Conservation (phyloP, 2,797 vertebrate genomes). For the Acrocephalus scirpaceus region DNA sequence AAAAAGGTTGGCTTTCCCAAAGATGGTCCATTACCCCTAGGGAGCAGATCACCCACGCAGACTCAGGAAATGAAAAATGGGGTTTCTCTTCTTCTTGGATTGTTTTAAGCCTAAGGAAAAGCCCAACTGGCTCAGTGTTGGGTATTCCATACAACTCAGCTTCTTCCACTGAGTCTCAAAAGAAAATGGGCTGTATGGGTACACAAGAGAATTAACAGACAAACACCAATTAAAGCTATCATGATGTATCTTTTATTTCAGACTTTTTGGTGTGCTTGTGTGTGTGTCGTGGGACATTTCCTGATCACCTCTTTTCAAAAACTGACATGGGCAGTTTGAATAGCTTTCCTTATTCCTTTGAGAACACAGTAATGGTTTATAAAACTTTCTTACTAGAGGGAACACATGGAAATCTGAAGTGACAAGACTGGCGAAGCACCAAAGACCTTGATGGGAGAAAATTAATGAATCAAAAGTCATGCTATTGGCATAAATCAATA, state of each 20-base stretch:
- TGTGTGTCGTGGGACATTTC: background rate
- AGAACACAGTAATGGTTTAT: background rate
- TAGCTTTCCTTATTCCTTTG: background rate
- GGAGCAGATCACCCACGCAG: background rate
- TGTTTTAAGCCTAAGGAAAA: background rate
- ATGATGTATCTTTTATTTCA: background rate
- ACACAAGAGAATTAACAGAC: background rate
- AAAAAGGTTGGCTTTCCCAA: background rate
- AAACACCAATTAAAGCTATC: background rate
- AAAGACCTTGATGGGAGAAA: background rate
- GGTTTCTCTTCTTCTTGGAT: background rate
- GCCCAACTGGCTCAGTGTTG: background rate
- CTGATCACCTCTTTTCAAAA: background rate
- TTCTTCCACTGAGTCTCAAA: background rate
- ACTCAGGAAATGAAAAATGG: constrained; percentile 30
- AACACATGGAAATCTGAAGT: background rate
- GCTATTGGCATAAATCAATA: background rate
- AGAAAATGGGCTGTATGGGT: background rate
- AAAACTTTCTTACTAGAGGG: background rate
- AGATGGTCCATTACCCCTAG: background rate
- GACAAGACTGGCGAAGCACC: background rate
- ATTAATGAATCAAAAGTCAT: background rate
- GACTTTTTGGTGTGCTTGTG: background rate
- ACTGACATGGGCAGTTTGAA: background rate
- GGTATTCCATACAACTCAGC: background rate